A percentile compares a stretch with the other conserved stretches of the same genome.
These are phyloP conservation scores for Saturnia japonica DNA, from an alignment of 2,888 invertebrate genomes.

Conservation along the genomic window DNA sequence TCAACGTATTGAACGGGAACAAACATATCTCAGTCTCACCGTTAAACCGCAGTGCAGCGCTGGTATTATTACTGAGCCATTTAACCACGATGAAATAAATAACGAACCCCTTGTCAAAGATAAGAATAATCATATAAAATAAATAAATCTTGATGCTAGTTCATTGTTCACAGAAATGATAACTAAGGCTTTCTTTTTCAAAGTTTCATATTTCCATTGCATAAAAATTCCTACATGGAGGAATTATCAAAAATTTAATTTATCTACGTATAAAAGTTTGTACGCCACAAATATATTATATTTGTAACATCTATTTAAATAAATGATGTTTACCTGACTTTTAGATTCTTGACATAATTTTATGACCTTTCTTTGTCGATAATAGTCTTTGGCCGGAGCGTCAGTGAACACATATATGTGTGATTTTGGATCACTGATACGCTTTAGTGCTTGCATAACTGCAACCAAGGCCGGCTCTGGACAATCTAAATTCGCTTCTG, in stretches of 20 bases:
- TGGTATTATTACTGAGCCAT: too few relatives aligned
- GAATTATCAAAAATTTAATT: too few relatives aligned
- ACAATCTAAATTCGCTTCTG: constrained; percentile 5
- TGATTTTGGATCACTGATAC: not conserved
- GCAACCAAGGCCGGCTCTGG: not conserved
- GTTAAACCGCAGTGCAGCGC: too few relatives aligned
- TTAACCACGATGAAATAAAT: too few relatives aligned
- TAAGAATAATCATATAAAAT: not conserved
- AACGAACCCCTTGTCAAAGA: too few relatives aligned
- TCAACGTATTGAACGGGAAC: not conserved
- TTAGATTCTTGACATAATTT: constrained; percentile 6
- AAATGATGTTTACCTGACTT: not conserved
- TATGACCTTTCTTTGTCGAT: constrained; percentile 6
- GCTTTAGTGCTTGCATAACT: not conserved
- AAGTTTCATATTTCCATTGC: too few relatives aligned
- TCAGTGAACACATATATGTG: constrained; percentile 15
- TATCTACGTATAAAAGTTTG: too few relatives aligned
- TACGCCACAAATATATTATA: not conserved
- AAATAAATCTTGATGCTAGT: too few relatives aligned
- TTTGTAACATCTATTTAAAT: not conserved
- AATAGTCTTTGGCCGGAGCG: constrained; percentile 6
- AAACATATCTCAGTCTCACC: not conserved
- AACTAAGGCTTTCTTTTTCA: too few relatives aligned
- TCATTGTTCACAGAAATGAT: too few relatives aligned
- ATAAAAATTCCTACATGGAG: too few relatives aligned